Percentiles rank a stretch among this genome's conserved stretches.
Evolutionary conservation across 2,797 vertebrate species (phyloP).

Genomic region (Podargus strigoides): DNA sequence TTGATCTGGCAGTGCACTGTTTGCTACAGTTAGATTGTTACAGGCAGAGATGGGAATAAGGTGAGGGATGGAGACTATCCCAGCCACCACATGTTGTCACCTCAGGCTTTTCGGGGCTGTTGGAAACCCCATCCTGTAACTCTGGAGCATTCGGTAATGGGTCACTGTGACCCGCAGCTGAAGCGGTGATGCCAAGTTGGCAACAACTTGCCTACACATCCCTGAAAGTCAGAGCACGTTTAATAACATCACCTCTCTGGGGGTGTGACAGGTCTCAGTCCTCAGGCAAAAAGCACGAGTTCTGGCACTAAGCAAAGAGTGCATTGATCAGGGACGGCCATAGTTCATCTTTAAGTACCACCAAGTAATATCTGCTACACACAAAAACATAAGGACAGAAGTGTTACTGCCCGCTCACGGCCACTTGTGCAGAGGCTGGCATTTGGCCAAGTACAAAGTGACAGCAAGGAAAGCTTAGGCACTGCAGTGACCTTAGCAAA

Average conservation of each 20-base stretch:
- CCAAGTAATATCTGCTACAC: neutral
- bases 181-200: neutral
- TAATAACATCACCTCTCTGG: too few species aligned
- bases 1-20: fast-evolving
- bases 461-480: too few species aligned
- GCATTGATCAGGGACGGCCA: neutral
- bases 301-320: neutral
- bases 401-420: too few species aligned
- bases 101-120: neutral
- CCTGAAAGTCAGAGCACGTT: neutral
- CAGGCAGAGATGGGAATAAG: neutral
- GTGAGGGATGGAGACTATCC: fast-evolving
- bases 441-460: too few species aligned
- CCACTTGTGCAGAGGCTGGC: too few species aligned
- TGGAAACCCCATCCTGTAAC: neutral
- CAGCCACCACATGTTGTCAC: fast-evolving
- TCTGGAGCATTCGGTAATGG: fast-evolving
- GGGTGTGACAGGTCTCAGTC: neutral
- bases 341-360: neutral
- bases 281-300: too few species aligned
- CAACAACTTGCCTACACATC: neutral
- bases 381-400: neutral
- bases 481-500: too few species aligned
- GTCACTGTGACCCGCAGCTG: fast-evolving
- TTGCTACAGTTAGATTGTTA: neutral